Conservation (phyloP, 2,888 invertebrate genomes). For the Aromia moschata region DNA sequence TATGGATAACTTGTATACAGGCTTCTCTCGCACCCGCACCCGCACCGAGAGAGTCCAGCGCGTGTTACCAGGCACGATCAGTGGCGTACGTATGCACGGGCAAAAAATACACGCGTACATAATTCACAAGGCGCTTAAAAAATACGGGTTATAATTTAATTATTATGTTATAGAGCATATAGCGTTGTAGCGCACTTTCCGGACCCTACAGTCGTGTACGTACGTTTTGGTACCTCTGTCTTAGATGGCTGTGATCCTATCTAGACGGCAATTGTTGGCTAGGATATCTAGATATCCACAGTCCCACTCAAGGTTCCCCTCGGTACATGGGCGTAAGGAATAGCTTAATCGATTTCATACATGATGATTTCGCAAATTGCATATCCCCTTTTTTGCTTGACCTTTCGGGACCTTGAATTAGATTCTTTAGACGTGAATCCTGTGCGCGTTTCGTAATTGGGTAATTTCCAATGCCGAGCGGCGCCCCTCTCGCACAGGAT, state of each 20-base stretch:
- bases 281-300: constrained; percentile 17
- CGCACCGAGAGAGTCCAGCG: too few relatives aligned
- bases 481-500: constrained; percentile 16
- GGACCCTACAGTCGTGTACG: too few relatives aligned
- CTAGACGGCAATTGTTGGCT: constrained; percentile 14
- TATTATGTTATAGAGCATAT: too few relatives aligned
- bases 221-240: not conserved
- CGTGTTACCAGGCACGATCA: too few relatives aligned
- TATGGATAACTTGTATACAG: too few relatives aligned
- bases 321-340: constrained; percentile 16
- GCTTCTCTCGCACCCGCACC: too few relatives aligned
- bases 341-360: constrained; percentile 27
- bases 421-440: constrained; percentile 27
- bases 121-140: too few relatives aligned
- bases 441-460: constrained; percentile 22
- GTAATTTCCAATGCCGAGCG: constrained; percentile 24
- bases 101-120: too few relatives aligned
- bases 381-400: constrained; percentile 22
- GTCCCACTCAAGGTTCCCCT: constrained; percentile 23
- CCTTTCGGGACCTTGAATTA: constrained; percentile 26
- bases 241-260: not conserved
- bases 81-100: too few relatives aligned
- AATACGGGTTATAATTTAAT: too few relatives aligned
- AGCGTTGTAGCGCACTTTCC: too few relatives aligned
- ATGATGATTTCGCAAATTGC: constrained; percentile 26